Percentiles rank a stretch among this genome's conserved stretches.
Conservation (phyloP, 2,888 invertebrate genomes). For the Drosophila putrida region DNA sequence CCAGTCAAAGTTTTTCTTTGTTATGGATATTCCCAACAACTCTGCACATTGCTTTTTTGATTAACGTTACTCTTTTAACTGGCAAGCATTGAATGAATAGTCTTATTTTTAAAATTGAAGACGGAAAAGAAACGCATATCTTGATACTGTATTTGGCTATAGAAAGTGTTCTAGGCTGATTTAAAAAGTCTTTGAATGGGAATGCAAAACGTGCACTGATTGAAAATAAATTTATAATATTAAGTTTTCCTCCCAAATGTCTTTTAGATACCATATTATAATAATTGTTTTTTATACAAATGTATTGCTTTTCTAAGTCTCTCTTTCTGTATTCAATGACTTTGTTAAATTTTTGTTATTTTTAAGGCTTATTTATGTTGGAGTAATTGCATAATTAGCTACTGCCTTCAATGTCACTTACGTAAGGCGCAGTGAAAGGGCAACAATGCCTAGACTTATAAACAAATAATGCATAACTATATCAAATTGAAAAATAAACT, state of each 20-base stretch:
- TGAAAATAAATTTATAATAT: background rate
- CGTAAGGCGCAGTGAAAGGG: constrained; percentile 68
- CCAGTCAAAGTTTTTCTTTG: constrained; percentile 6
- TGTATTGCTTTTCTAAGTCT: background rate
- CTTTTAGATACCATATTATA: background rate
- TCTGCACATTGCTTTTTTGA: constrained; percentile 12
- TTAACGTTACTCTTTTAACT: constrained; percentile 52
- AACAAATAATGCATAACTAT: constrained; percentile 68
- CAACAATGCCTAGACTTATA: constrained; percentile 26
- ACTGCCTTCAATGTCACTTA: constrained; percentile 60
- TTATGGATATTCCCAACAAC: constrained; percentile 22
- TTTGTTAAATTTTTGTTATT: constrained; percentile 27
- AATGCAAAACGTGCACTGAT: background rate
- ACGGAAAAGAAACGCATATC: constrained; percentile 25
- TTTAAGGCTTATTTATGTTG: constrained; percentile 16
- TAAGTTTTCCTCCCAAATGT: background rate
- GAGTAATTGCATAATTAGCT: constrained; percentile 74
- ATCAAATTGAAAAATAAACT: constrained; percentile 68
- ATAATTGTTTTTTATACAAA: background rate
- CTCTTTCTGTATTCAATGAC: constrained; percentile 12
- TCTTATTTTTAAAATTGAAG: background rate
- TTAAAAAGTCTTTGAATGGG: background rate
- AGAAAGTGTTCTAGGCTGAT: constrained; percentile 70
- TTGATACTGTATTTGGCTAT: constrained; percentile 45
- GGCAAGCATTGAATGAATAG: constrained; percentile 7